Percentiles rank a stretch among this genome's conserved stretches.
Evolutionary conservation across 2,113 vertebrate genomes (phyloP).

Genomic region (Anhinga rufa): DNA sequence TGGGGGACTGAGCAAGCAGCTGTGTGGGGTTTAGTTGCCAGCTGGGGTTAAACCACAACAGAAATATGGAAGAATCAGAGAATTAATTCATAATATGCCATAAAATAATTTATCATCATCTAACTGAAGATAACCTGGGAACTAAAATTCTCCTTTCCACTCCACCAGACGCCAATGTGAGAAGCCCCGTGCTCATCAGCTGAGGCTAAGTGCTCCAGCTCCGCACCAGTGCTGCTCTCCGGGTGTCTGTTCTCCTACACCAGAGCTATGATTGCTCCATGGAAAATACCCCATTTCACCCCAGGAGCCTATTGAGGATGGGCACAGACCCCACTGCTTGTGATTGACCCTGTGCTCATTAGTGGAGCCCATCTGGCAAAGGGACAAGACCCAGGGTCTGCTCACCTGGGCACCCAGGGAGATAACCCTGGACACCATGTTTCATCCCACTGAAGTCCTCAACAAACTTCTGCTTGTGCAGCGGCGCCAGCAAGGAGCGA

Average conservation of each 20-base stretch:
- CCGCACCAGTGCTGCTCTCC: not conserved
- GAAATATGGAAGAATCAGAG: fast-evolving
- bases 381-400: fast-evolving
- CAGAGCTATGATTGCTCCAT: fast-evolving
- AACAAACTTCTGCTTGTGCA: not conserved
- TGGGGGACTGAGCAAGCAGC: fast-evolving
- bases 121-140: not conserved
- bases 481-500: not conserved
- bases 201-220: fast-evolving
- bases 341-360: fast-evolving
- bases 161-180: fast-evolving
- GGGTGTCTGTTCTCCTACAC: fast-evolving
- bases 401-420: not conserved
- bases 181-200: not conserved
- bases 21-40: fast-evolving
- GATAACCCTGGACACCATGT: not conserved
- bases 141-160: too few relatives aligned
- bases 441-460: fast-evolving
- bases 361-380: fast-evolving
- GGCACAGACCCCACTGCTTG: fast-evolving
- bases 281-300: not conserved
- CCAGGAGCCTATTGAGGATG: fast-evolving
- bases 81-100: not conserved
- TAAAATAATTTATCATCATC: not conserved
- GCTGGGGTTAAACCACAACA: not conserved